Conservation (phyloP, 2,888 invertebrate species). For the Caenorhabditis afra region DNA sequence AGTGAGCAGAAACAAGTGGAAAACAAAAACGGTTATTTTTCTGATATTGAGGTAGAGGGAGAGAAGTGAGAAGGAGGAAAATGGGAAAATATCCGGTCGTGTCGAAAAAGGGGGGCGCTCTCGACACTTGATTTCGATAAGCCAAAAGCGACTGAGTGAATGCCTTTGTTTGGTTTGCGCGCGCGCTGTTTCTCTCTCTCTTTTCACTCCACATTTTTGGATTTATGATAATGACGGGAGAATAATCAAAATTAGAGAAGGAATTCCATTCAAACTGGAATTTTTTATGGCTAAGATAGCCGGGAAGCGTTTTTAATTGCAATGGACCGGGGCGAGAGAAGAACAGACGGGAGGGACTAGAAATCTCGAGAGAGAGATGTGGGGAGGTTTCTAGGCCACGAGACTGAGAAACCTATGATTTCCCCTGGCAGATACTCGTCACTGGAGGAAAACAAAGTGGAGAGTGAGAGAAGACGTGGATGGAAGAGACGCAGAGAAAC, state of each 20-base stretch:
- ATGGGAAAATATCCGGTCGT: slow-evolving; percentile 36
- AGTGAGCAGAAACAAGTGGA: too few relatives aligned
- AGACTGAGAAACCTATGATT: too few relatives aligned
- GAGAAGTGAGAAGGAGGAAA: background rate
- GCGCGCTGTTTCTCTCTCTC: too few relatives aligned
- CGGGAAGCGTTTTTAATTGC: background rate
- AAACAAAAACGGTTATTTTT: too few relatives aligned
- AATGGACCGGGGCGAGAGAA: too few relatives aligned
- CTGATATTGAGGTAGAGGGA: background rate
- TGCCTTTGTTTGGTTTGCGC: slow-evolving; percentile 49
- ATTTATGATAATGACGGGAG: slow-evolving; percentile 41
- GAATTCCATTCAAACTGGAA: slow-evolving; percentile 26
- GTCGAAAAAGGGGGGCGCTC: too few relatives aligned
- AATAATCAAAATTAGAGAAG: slow-evolving; percentile 16
- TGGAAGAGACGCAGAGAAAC: background rate
- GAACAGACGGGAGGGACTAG: too few relatives aligned
- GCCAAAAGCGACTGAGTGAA: slow-evolving; percentile 21
- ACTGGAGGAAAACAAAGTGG: too few relatives aligned
- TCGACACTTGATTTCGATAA: background rate
- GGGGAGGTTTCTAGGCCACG: too few relatives aligned
- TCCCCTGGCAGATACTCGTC: too few relatives aligned
- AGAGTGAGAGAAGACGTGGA: background rate
- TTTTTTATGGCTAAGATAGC: slow-evolving; percentile 45
- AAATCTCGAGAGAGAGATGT: too few relatives aligned
- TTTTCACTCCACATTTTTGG: slow-evolving; percentile 46